These are phyloP conservation scores for Hydrophis major DNA, from an alignment of 2,797 vertebrate genomes.

Conservation along the genomic window DNA sequence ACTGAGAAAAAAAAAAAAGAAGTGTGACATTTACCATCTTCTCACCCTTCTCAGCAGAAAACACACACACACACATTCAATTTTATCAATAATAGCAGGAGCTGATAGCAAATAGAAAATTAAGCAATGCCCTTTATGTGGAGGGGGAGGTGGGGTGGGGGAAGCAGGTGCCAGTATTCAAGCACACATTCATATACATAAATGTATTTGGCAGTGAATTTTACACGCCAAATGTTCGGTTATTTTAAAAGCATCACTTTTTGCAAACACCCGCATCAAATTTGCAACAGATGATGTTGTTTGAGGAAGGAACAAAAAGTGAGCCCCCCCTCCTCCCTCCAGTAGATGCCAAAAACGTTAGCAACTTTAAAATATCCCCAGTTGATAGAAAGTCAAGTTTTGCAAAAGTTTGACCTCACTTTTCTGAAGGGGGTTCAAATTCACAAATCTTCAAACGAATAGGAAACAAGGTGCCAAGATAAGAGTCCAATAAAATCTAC, in stretches of 20 bases:
- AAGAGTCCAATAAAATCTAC: not conserved
- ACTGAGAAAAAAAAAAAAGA: not conserved
- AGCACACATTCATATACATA: not conserved
- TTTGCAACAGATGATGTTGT: not conserved
- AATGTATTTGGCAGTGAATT: not conserved
- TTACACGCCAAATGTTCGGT: conserved; percentile 7
- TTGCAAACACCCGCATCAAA: not conserved
- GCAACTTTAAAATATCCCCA: not conserved
- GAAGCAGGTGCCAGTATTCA: not conserved
- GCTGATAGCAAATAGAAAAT: not conserved
- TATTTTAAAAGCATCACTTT: not conserved
- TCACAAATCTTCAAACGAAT: not conserved
- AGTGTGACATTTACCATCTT: not conserved
- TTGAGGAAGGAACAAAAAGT: not conserved
- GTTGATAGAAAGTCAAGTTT: not conserved
- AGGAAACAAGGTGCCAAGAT: not conserved
- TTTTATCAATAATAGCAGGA: not conserved
- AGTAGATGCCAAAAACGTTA: not conserved
- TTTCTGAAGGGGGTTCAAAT: not conserved
- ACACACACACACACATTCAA: not conserved
- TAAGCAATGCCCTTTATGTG: not conserved
- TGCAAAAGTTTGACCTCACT: not conserved
- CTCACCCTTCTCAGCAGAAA: not conserved
- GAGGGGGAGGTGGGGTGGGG: too few relatives aligned
- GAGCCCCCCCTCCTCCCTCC: not conserved